Base-by-base conservation (phyloP, 1,140 invertebrate species). In the Psix sp. region DNA sequence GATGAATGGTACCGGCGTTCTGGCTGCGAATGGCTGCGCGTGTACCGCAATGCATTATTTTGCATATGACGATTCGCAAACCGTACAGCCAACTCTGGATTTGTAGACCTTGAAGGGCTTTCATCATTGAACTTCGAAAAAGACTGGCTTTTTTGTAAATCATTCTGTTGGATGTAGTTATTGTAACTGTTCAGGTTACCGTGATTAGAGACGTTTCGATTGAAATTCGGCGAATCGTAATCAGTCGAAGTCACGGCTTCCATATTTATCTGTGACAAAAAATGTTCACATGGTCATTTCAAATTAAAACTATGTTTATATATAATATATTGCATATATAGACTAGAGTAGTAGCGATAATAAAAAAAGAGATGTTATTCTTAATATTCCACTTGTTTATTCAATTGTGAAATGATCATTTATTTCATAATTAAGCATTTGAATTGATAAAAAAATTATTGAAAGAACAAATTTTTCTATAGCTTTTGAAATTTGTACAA, bases 231-330 rank as follows among this genome's bases (percentile, higher is more conserved):
- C 4, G 84, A 77, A 7, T 82, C 77, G 73, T 87, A 87, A 36
- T 87, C 81, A 2, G 80, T 84, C 10, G 85, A 86, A 0, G 84
- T 86, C 5, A 86, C 85, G 0, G 85, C 84, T 24, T 87, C 83
- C 84, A 87, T 86, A 48, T 87, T 87, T 66, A 87, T 87, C 85
- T 87, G 76, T 0, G 83, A 85, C 75, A 14, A 42, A 13, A 20
- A 39, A 40, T 36, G 16, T 3, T 9, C 21, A 24, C 9, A 4
- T 24, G 21, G 4, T 24, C 21, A 24, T 5, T n/a, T n/a, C 21
- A 24, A 24, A 24, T 24, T 24, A 5, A 4, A 24, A 24, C 21
- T 24, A n/a, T n/a, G n/a, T n/a, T n/a, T n/a, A n/a, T n/a, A n/a
- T n/a, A n/a, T n/a, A n/a, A n/a, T n/a, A n/a, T n/a, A n/a, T n/a